Base-by-base conservation (phyloP, 2,113 vertebrate genomes). In the Atrichornis clamosus region DNA sequence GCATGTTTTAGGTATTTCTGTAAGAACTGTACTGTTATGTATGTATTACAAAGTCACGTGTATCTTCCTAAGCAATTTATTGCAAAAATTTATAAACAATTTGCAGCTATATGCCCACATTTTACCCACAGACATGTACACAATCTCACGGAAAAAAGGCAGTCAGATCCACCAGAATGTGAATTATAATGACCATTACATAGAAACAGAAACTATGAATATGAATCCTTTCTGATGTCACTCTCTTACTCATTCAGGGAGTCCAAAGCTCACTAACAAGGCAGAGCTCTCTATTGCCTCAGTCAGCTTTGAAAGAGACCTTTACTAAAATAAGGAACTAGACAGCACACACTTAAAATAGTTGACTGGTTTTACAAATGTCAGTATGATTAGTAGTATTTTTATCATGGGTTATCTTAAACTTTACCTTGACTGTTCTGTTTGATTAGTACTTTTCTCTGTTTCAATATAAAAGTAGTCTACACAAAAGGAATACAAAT, bases 41-140 rank as follows among this genome's bases (percentile, higher is more conserved):
- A 33, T 0, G 0, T 30, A 49, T 27, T 33, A 23, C 3, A 85
- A 69, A 70, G 28, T 2, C 21, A 33, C 4, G 6, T 4, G 3
- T 19, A 53, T 16, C 32, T 49, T 69, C 14, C 11, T n/a, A 58
- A 63, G 14, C 21, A 44, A 60, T 35, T 56, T 24, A 30, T 11
- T 65, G 7, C 11, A 73, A 80, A 75, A 90, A 46, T 19, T 15
- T 17, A 27, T 15, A 16, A 41, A 53, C 32, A n/a, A 13, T 26
- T 35, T 11, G 23, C 18, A 82, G 18, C 20, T 49, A 23, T 11
- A 46, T 17, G 39, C 7, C 8, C 16, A 63, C 9, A 39, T 42
- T 73, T 78, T 39, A 73, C 30, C 13, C 56, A 52, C 33, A 91
- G 33, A 73, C 20, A 55, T 0, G 0, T 9, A 49, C 37, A 63